These are phyloP conservation scores for Nansenia antarctica DNA, from an alignment of 2,113 vertebrate species.

Conservation along the genomic window DNA sequence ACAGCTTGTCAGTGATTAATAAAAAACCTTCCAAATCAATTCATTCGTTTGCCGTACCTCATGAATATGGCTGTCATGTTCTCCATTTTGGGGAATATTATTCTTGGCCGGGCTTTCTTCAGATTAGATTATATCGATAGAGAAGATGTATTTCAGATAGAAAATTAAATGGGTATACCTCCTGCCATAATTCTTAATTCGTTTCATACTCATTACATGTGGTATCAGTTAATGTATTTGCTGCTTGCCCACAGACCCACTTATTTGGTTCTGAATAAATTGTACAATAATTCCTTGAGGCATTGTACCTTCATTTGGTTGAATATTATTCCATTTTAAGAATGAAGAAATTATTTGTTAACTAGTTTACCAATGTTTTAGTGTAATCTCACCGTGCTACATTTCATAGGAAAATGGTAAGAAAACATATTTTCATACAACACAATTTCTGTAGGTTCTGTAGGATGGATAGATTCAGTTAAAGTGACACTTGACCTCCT, in stretches of 20 bases:
- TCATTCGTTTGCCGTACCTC: slow-evolving; percentile 48
- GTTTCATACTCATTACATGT: slow-evolving; percentile 66
- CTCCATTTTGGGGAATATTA: slow-evolving; percentile 39
- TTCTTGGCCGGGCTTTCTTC: slow-evolving; percentile 44
- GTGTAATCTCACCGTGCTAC: slow-evolving; percentile 19
- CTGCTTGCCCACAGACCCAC: slow-evolving; percentile 21
- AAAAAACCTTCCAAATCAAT: slow-evolving; percentile 38
- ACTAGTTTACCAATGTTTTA: background rate
- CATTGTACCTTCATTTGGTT: background rate
- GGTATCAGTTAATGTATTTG: slow-evolving; percentile 61
- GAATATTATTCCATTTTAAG: background rate
- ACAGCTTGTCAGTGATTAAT: slow-evolving; percentile 57
- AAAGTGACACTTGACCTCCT: too few relatives aligned
- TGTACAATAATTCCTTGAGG: background rate
- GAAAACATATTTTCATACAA: background rate
- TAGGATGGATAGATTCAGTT: background rate
- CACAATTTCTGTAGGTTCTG: background rate
- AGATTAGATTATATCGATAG: slow-evolving; percentile 70
- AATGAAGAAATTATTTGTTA: background rate
- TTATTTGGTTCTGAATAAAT: slow-evolving; percentile 12
- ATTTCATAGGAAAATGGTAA: slow-evolving; percentile 12
- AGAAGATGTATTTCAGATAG: slow-evolving; percentile 61
- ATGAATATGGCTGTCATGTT: slow-evolving; percentile 52
- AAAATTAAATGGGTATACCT: slow-evolving; percentile 57
- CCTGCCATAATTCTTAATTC: slow-evolving; percentile 59